phyloP scores from a whole-genome alignment of 1,140 invertebrate genomes.

The Rhagoletis zephyria region DNA sequence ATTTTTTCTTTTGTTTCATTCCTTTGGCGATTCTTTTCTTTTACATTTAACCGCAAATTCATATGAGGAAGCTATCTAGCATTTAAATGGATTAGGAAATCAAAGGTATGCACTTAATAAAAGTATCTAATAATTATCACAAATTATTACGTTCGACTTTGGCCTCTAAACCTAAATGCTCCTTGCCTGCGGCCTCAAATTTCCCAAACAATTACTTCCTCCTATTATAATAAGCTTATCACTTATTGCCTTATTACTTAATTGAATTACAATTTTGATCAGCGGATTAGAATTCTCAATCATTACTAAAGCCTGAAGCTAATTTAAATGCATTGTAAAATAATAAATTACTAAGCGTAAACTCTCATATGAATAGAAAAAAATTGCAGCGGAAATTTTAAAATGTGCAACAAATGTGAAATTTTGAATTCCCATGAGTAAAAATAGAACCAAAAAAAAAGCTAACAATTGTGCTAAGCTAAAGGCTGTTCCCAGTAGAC shows the following conservation, averaged over 20 bases:
- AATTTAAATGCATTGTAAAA: too few species aligned
- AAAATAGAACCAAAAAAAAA: not conserved
- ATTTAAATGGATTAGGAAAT: too few species aligned
- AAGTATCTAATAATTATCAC: too few species aligned
- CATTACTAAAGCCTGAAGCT: not conserved
- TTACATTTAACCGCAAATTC: too few species aligned
- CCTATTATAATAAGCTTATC: not conserved
- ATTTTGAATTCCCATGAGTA: not conserved
- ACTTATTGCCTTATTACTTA: not conserved
- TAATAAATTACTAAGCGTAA: too few species aligned
- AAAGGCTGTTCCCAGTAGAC: not conserved
- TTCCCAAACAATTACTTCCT: not conserved
- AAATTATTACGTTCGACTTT: too few species aligned
- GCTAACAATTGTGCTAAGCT: not conserved
- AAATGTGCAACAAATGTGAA: not conserved
- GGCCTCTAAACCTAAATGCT: too few species aligned
- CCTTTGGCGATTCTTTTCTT: too few species aligned
- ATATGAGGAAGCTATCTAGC: too few species aligned
- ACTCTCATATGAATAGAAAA: too few species aligned
- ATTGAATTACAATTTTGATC: not conserved
- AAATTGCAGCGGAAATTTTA: not conserved
- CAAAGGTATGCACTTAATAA: too few species aligned
- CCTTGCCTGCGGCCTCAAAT: slow-evolving; percentile 8
- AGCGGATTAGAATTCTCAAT: not conserved
- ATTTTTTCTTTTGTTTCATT: too few species aligned